Percentiles rank a stretch among this genome's conserved stretches.
phyloP scores from a whole-genome alignment of 2,888 invertebrate genomes.

The Pseudococcus viburni region DNA sequence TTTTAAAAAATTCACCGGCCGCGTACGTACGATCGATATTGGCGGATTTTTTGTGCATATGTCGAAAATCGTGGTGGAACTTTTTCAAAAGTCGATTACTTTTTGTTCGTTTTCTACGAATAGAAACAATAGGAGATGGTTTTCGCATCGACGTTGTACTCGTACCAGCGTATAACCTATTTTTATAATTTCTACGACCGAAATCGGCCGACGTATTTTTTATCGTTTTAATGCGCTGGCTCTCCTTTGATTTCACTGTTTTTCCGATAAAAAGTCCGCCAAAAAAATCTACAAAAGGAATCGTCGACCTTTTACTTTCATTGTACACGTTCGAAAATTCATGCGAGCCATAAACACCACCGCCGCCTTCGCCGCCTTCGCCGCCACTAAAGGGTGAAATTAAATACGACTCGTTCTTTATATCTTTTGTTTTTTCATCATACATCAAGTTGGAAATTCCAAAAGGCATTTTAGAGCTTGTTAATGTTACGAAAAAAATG shows the following conservation, averaged over 20 bases:
- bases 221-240: slow-evolving; percentile 3
- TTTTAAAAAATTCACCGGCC: slow-evolving; percentile 13
- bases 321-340: slow-evolving; percentile 12
- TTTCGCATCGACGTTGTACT: background rate
- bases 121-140: slow-evolving; percentile 16
- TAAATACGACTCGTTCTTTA: slow-evolving; percentile 37
- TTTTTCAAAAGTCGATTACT: slow-evolving; percentile 50
- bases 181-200: slow-evolving; percentile 31
- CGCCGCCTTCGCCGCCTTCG: too few species aligned
- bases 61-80: slow-evolving; percentile 48
- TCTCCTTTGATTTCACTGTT: slow-evolving; percentile 19
- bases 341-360: slow-evolving; percentile 17
- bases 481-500: slow-evolving; percentile 40
- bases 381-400: background rate
- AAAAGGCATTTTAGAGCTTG: slow-evolving; percentile 46
- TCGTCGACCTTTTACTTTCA: background rate
- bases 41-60: slow-evolving; percentile 37
- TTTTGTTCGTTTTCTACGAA: slow-evolving; percentile 11
- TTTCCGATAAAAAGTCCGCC: slow-evolving; percentile 1
- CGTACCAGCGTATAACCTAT: slow-evolving; percentile 28
- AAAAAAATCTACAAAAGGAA: slow-evolving; percentile 33
- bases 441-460: slow-evolving; percentile 9
- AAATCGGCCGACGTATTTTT: slow-evolving; percentile 41
- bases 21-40: slow-evolving; percentile 18
- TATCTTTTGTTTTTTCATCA: slow-evolving; percentile 51